phyloP scores from a whole-genome alignment of 1,140 invertebrate genomes.

The Aphelinus atriplicis region DNA sequence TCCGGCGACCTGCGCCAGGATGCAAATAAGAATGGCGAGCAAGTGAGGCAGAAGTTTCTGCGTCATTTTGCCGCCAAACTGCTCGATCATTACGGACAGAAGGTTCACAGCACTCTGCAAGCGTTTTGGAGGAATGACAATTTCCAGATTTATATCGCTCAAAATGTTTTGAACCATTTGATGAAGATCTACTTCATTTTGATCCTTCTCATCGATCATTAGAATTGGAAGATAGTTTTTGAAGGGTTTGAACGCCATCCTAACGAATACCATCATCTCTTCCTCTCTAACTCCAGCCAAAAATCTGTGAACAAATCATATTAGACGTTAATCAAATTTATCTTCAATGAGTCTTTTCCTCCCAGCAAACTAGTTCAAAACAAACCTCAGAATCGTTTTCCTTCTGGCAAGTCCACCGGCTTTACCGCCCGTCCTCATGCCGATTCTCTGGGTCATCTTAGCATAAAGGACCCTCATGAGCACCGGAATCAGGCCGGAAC shows the following conservation, averaged over 20 bases:
- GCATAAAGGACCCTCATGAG: slow-evolving; percentile 89
- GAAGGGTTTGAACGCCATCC: slow-evolving; percentile 85
- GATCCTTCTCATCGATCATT: slow-evolving; percentile 53
- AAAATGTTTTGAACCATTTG: slow-evolving; percentile 64
- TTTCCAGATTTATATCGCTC: slow-evolving; percentile 68
- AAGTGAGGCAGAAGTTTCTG: slow-evolving; percentile 75
- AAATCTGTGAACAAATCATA: slow-evolving; percentile 67
- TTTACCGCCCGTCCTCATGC: slow-evolving; percentile 77
- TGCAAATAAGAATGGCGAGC: slow-evolving; percentile 77
- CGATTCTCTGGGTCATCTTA: slow-evolving; percentile 85
- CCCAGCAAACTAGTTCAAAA: not conserved
- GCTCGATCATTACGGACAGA: slow-evolving; percentile 82
- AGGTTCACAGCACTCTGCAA: slow-evolving; percentile 81
- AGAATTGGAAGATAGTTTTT: slow-evolving; percentile 71
- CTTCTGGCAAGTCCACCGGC: slow-evolving; percentile 74
- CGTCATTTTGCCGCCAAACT: slow-evolving; percentile 82
- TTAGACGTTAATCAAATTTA: too few relatives aligned
- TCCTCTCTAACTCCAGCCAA: slow-evolving; percentile 80
- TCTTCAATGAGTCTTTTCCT: too few relatives aligned
- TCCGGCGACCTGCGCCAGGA: slow-evolving; percentile 71
- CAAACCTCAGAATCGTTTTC: slow-evolving; percentile 74
- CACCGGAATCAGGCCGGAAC: slow-evolving; percentile 80
- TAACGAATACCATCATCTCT: slow-evolving; percentile 82
- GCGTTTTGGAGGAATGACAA: slow-evolving; percentile 76
- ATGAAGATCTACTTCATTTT: slow-evolving; percentile 51